Evolutionary conservation across 1,140 invertebrate genomes (phyloP).

Genomic region (Sipha flava): DNA sequence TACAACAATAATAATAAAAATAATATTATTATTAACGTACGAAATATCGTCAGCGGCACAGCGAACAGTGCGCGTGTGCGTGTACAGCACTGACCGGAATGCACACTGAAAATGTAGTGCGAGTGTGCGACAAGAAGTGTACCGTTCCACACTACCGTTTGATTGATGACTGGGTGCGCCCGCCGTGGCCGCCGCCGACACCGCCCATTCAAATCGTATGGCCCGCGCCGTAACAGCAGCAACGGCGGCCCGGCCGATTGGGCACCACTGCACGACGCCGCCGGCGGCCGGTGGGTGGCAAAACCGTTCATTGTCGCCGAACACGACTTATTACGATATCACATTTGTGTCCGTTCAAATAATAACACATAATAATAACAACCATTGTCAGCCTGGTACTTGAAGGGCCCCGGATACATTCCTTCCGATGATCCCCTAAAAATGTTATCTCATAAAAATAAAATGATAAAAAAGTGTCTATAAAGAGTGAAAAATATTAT

Average conservation of each 20-base stretch:
- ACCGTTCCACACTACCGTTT: not conserved
- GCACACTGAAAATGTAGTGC: not conserved
- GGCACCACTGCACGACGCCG: not conserved
- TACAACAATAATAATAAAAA: no score
- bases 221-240: not conserved
- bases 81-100: not conserved
- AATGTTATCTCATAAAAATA: no score
- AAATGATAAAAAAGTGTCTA: no score
- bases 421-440: no score
- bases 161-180: conserved; percentile 20
- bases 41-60: not conserved
- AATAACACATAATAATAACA: no score
- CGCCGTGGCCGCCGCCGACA: not conserved
- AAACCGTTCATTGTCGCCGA: no score
- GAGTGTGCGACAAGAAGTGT: not conserved
- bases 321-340: no score
- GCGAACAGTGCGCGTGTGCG: not conserved
- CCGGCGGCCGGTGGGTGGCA: not conserved
- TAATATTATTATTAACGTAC: no score
- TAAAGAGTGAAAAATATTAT: no score
- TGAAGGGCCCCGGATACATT: no score
- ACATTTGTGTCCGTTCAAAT: no score
- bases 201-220: not conserved
- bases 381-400: no score
- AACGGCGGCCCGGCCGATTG: not conserved